Percentiles rank a stretch among this genome's conserved stretches.
These are phyloP conservation scores for Ailurus styani DNA, from an alignment of 2,113 vertebrate species.

Conservation along the genomic window DNA sequence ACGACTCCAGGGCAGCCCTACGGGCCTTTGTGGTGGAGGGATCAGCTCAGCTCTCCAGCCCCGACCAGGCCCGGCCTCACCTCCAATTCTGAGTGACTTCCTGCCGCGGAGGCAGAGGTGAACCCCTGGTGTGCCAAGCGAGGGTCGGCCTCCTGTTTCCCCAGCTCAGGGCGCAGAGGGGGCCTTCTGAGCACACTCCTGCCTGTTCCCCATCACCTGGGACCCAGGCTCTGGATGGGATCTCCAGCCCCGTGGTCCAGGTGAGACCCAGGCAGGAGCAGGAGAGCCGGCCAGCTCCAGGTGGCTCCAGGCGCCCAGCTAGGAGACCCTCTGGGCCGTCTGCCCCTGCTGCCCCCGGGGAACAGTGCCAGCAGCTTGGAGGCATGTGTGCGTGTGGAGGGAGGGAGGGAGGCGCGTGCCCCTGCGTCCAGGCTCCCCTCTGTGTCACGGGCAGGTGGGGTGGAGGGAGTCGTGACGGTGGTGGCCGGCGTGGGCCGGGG, in stretches of 20 bases:
- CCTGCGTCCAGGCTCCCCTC: not conserved
- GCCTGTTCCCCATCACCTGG: fast-evolving
- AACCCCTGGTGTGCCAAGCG: not conserved
- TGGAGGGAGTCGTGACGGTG: not conserved
- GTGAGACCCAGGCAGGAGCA: not conserved
- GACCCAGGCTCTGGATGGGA: not conserved
- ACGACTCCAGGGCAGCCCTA: not conserved
- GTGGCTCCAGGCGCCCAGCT: not conserved
- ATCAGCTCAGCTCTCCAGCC: not conserved
- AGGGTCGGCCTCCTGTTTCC: not conserved
- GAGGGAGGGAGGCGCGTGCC: fast-evolving
- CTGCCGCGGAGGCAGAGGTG: fast-evolving
- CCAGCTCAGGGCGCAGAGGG: fast-evolving
- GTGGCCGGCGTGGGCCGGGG: no score
- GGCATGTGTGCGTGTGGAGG: fast-evolving
- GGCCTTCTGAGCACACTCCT: not conserved
- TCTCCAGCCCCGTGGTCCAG: not conserved
- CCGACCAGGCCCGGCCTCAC: not conserved
- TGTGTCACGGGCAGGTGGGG: not conserved
- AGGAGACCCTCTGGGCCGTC: not conserved
- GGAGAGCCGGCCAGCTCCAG: fast-evolving
- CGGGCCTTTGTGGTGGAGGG: fast-evolving
- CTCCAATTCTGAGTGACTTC: fast-evolving
- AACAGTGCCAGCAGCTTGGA: not conserved
- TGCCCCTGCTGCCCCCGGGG: not conserved